Conservation (phyloP, 53 echinoderm and acorn worm genomes). For the Luidia sarsii region DNA sequence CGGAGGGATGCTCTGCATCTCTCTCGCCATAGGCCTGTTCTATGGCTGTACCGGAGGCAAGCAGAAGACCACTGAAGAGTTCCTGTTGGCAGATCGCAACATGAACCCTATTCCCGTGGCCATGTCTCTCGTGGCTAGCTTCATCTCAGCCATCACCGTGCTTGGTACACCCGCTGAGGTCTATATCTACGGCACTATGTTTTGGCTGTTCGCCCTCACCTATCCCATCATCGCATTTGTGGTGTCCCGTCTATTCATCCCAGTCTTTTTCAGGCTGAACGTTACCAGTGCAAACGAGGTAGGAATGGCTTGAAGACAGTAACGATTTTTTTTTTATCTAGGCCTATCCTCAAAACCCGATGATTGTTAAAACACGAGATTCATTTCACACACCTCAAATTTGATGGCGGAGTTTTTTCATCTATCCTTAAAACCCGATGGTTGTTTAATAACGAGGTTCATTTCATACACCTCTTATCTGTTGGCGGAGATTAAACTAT, state of each 20-base stretch:
- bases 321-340: too few species aligned
- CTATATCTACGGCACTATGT: constrained; percentile 79
- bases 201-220: constrained; percentile 62
- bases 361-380: too few species aligned
- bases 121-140: constrained; percentile 78
- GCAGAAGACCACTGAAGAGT: constrained; percentile 75
- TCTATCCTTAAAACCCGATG: too few species aligned
- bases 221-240: constrained; percentile 21
- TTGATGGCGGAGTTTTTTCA: too few species aligned
- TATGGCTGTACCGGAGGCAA: constrained; percentile 78
- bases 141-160: constrained; percentile 77
- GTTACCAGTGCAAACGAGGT: constrained; percentile 70
- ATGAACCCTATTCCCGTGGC: constrained; percentile 85
- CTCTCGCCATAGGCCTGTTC: constrained; percentile 68
- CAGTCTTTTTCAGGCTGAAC: constrained; percentile 29
- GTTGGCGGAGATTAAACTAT: too few species aligned
- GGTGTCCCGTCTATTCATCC: constrained; percentile 33
- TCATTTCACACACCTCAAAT: too few species aligned
- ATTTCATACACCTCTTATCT: too few species aligned
- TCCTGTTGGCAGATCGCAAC: constrained; percentile 79
- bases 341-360: too few species aligned
- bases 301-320: too few species aligned
- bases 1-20: constrained; percentile 60
- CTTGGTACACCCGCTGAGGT: constrained; percentile 88
- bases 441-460: too few species aligned